These are phyloP conservation scores for Ganaspis brasiliensis DNA, from an alignment of 2,888 invertebrate genomes.

Conservation along the genomic window DNA sequence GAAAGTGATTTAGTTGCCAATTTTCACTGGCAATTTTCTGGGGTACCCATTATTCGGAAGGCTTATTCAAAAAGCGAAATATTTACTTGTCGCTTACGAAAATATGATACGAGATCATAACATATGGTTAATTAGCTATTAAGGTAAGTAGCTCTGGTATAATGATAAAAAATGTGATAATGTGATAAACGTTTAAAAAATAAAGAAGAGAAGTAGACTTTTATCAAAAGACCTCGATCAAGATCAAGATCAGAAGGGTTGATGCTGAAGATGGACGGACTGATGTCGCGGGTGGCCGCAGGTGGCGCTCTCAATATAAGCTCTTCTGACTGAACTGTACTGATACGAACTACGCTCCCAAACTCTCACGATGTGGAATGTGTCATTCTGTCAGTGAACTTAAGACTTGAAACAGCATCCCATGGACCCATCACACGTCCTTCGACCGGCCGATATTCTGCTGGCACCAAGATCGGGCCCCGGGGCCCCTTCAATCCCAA, in stretches of 20 bases:
- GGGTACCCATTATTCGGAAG: no score
- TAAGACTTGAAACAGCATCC: slow-evolving; percentile 67
- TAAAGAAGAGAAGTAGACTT: slow-evolving; percentile 3
- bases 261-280: slow-evolving; percentile 67
- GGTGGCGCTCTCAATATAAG: slow-evolving; percentile 77
- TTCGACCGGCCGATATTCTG: slow-evolving; percentile 61
- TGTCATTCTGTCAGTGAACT: slow-evolving; percentile 79
- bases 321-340: slow-evolving; percentile 69
- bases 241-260: slow-evolving; percentile 73
- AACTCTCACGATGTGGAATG: slow-evolving; percentile 78
- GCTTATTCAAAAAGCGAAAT: no score
- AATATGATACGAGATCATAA: no score
- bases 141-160: no score
- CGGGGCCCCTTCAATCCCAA: slow-evolving; percentile 28
- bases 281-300: slow-evolving; percentile 77
- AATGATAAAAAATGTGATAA: not conserved
- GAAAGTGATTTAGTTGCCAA: no score
- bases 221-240: slow-evolving; percentile 72
- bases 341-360: slow-evolving; percentile 72
- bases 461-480: slow-evolving; percentile 58
- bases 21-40: no score
- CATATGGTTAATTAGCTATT: no score
- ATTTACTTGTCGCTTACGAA: no score
- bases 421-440: slow-evolving; percentile 69
- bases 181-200: slow-evolving; percentile 3